These are phyloP conservation scores for Pharmacophagus antenor DNA, from an alignment of 2,888 invertebrate species.

Conservation along the genomic window DNA sequence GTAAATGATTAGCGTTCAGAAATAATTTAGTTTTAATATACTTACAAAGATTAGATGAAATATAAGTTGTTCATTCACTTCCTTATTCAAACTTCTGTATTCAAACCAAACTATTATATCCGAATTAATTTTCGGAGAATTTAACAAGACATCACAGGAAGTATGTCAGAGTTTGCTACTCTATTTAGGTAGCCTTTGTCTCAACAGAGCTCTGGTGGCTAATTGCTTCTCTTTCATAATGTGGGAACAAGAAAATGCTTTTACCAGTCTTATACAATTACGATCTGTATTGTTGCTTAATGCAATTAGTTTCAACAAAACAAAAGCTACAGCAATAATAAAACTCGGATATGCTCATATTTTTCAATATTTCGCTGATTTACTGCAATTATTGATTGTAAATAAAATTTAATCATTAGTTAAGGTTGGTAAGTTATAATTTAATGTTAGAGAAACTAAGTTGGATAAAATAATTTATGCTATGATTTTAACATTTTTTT, in stretches of 20 bases:
- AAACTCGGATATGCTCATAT: background rate
- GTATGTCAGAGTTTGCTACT: slow-evolving; percentile 20
- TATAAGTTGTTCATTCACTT: background rate
- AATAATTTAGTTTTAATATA: background rate
- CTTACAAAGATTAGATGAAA: background rate
- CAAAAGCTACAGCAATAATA: slow-evolving; percentile 1
- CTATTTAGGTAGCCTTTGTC: slow-evolving; percentile 25
- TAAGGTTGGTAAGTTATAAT: background rate
- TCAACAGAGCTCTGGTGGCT: slow-evolving; percentile 14
- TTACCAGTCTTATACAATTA: slow-evolving; percentile 27
- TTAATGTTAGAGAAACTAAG: too few species aligned
- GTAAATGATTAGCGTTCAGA: too few species aligned
- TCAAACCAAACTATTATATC: background rate
- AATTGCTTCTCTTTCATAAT: slow-evolving; percentile 29
- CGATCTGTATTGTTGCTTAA: slow-evolving; percentile 25
- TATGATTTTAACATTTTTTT: too few species aligned
- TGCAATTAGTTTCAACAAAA: slow-evolving; percentile 26
- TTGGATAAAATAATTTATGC: too few species aligned
- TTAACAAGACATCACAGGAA: slow-evolving; percentile 16
- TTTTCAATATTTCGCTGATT: background rate
- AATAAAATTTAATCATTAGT: background rate
- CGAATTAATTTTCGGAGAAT: slow-evolving; percentile 8
- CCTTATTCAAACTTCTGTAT: background rate
- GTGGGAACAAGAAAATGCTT: slow-evolving; percentile 29
- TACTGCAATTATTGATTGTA: background rate